Evolutionary conservation across 2,113 vertebrate genomes (phyloP).

Genomic region (Amazona guildingii): DNA sequence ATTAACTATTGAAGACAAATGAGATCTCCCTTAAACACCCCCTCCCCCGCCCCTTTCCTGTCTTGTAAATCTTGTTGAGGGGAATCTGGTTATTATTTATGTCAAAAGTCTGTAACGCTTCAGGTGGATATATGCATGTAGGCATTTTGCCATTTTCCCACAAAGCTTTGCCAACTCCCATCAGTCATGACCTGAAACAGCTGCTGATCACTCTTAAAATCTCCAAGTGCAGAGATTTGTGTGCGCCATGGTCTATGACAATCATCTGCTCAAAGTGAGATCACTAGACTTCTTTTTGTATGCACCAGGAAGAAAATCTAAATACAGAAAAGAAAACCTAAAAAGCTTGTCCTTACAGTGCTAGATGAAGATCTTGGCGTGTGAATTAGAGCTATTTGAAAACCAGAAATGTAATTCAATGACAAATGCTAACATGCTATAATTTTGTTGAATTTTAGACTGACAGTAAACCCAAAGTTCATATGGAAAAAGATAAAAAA

Average conservation of each 20-base stretch:
- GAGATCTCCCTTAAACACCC: not conserved
- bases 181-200: constrained; percentile 7
- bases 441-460: not conserved
- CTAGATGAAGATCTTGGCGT: not conserved
- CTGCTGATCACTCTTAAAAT: constrained; percentile 10
- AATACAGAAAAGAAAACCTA: not conserved
- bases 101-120: not conserved
- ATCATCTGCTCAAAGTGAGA: not conserved
- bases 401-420: not conserved
- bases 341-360: not conserved
- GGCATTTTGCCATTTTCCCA: constrained; percentile 13
- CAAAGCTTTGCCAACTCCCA: constrained; percentile 16
- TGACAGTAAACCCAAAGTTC: not conserved
- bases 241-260: not conserved
- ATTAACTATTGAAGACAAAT: not conserved
- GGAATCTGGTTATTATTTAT: not conserved
- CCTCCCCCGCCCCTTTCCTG: no score
- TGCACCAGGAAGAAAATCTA: not conserved
- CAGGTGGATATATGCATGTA: not conserved
- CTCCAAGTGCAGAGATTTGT: not conserved
- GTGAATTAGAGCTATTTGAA: not conserved
- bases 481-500: not conserved
- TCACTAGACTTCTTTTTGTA: not conserved
- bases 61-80: not conserved
- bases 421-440: not conserved